Base-by-base conservation (phyloP, 2,888 invertebrate genomes). In the Sarcophaga variegata region DNA sequence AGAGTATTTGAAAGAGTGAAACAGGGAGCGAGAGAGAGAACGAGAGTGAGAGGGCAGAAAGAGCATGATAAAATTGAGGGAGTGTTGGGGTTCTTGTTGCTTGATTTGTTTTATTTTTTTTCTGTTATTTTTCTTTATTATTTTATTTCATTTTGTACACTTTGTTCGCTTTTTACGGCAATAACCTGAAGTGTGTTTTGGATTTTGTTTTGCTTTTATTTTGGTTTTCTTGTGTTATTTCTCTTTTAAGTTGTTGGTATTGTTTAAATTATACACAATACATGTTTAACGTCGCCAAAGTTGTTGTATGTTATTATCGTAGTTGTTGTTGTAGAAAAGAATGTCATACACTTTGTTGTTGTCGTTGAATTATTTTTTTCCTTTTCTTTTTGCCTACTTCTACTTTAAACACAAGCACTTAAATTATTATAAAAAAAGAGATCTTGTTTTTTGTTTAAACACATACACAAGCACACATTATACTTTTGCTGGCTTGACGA, bases 241-340 rank as follows among this genome's bases (percentile, higher is more conserved):
- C 74, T 63, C 37, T 83, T 72, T 83, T 66, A 14, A 67, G 67
- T 77, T 76, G 66, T 69, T 71, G 64, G 47, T 59, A 64, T 71
- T 84, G 66, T 85, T 49, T 79, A 71, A 63, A 27, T 70, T 62
- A 62, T 22, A 20, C 17, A 59, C 17, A 59, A 59, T 62, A 62
- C 54, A 62, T 79, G 77, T 80, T 83, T 85, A 79, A 89, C 90
- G 89, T 86, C 79, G 85, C 83, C 82, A 87, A 86, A 81, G 89
- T 90, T 88, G 88, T 86, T 90, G 84, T 81, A 80, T 72, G 54
- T 81, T 82, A 60, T 83, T 87, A 81, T 86, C 86, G 85, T 87
- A 84, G 85, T 89, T 90, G 47, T 92, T 92, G 92, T 92, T 92
- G 91, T 92, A 89, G 91, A 89, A 92, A 92, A 92, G 92, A 92